Evolutionary conservation across 2,888 invertebrate genomes (phyloP).

Genomic region (Drymonia ruficornis): DNA sequence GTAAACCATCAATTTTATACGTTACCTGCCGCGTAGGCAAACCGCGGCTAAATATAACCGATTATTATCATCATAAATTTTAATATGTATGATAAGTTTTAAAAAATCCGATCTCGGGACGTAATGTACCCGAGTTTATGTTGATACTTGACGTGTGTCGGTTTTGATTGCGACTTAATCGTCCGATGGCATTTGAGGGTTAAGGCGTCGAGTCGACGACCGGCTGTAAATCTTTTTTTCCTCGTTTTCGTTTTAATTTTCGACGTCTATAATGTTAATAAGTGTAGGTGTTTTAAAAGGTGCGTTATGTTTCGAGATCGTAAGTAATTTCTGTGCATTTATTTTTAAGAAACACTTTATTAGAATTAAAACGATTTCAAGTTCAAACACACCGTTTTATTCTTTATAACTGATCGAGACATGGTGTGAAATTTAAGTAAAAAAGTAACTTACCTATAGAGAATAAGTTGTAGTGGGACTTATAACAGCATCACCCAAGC

Average conservation of each 20-base stretch:
- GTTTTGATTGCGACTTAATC: slow-evolving; percentile 41
- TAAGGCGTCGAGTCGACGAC: slow-evolving; percentile 29
- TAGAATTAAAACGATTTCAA: no score
- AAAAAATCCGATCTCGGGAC: slow-evolving; percentile 29
- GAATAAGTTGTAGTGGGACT: no score
- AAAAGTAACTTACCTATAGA: no score
- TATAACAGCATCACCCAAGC: no score
- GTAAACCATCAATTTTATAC: neutral
- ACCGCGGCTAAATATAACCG: slow-evolving; percentile 10
- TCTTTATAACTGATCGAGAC: no score
- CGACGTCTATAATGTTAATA: slow-evolving; percentile 7
- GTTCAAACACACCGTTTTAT: no score
- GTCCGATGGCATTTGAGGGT: slow-evolving; percentile 28
- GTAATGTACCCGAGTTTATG: slow-evolving; percentile 36
- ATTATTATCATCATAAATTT: slow-evolving; percentile 28
- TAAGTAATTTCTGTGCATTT: no score
- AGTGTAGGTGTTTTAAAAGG: slow-evolving; percentile 2
- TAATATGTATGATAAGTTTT: slow-evolving; percentile 31
- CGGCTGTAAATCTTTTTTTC: slow-evolving; percentile 12
- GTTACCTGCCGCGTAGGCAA: slow-evolving; percentile 15
- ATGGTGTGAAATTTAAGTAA: no score
- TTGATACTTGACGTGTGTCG: slow-evolving; percentile 32
- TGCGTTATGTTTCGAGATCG: neutral
- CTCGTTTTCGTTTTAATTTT: slow-evolving; percentile 21
- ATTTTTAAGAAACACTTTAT: no score